phyloP scores from a whole-genome alignment of 2,888 invertebrate species.

The Watsonalla cultraria region DNA sequence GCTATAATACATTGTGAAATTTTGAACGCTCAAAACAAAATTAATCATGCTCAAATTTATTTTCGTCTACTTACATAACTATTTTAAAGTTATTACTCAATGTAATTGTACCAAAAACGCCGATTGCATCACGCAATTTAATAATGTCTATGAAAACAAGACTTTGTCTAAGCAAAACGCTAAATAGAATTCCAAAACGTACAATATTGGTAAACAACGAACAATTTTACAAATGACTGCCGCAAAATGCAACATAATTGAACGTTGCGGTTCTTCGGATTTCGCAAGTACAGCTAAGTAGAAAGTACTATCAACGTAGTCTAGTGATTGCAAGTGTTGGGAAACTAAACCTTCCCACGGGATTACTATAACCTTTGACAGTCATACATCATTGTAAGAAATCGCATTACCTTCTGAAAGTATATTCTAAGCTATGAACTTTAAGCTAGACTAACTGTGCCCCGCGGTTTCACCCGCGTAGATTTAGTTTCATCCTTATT shows the following conservation, averaged over 20 bases:
- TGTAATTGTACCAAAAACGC: too few relatives aligned
- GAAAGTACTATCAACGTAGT: not conserved
- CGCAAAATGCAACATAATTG: conserved; percentile 19
- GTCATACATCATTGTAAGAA: not conserved
- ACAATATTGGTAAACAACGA: not conserved
- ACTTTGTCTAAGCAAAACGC: too few relatives aligned
- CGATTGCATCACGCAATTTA: too few relatives aligned
- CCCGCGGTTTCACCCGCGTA: too few relatives aligned
- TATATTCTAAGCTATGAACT: not conserved
- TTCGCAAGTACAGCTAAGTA: conserved; percentile 14
- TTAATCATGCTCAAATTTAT: too few relatives aligned
- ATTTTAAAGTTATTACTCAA: too few relatives aligned
- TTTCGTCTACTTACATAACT: too few relatives aligned
- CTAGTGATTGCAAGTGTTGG: not conserved
- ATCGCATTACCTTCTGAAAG: not conserved
- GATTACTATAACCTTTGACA: not conserved
- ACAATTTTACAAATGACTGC: conserved; percentile 3
- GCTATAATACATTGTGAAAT: too few relatives aligned
- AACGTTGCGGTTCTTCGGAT: conserved; percentile 14
- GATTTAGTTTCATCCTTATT: too few relatives aligned
- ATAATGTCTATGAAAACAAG: too few relatives aligned
- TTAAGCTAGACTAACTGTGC: too few relatives aligned
- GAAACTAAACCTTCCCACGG: not conserved
- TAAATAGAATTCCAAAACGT: conserved; percentile 15
- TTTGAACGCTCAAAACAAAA: too few relatives aligned